phyloP scores from a whole-genome alignment of 2,797 vertebrate species.

The Tapera naevia region DNA sequence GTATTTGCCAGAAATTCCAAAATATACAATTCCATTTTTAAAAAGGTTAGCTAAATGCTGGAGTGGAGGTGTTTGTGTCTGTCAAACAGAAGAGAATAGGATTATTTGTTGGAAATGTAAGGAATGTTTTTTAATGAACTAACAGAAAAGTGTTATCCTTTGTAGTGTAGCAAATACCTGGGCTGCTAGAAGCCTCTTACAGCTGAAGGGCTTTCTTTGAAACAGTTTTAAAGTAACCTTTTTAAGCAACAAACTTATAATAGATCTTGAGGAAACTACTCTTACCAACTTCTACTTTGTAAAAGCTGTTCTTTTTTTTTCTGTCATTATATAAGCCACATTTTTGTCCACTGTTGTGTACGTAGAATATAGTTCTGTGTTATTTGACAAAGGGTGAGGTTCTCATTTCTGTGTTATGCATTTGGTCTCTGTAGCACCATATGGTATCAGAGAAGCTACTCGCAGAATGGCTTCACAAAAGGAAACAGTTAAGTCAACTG shows the following conservation, averaged over 20 bases:
- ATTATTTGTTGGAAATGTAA: not conserved
- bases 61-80: not conserved
- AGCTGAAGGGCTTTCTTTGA: not conserved
- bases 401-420: not conserved
- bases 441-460: slow-evolving; percentile 96
- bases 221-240: not conserved
- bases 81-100: not conserved
- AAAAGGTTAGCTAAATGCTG: not conserved
- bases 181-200: not conserved
- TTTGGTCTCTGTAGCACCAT: slow-evolving; percentile 84
- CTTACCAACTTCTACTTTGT: not conserved
- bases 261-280: not conserved
- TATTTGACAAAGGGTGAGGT: not conserved
- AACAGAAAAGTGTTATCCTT: not conserved
- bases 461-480: slow-evolving; percentile 92
- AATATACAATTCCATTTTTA: not conserved
- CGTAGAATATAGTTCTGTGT: not conserved
- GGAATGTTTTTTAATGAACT: not conserved
- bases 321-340: not conserved
- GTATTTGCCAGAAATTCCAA: not conserved
- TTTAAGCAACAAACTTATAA: not conserved
- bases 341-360: not conserved
- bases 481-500: slow-evolving; percentile 81
- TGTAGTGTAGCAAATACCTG: accelerated
- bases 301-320: not conserved